phyloP scores from a whole-genome alignment of 1,140 invertebrate species.

The Papilio machaon region DNA sequence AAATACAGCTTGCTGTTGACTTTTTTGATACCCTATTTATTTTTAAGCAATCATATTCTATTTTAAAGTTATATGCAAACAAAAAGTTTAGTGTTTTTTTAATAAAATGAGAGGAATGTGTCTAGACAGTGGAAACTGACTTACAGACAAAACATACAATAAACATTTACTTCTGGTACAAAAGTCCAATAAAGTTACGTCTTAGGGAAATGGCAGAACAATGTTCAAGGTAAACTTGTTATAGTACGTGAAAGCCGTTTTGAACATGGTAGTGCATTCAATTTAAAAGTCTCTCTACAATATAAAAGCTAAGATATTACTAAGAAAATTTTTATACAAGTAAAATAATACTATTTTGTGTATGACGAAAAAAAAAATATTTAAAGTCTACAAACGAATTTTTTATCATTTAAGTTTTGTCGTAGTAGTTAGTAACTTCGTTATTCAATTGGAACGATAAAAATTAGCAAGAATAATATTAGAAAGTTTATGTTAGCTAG shows the following conservation, averaged over 20 bases:
- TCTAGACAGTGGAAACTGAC: neutral
- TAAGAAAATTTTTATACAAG: neutral
- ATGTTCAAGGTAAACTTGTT: conserved; percentile 21
- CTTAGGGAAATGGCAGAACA: neutral
- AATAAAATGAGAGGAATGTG: no score
- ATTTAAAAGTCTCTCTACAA: conserved; percentile 5
- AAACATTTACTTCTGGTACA: conserved; percentile 15
- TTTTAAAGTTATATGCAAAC: no score
- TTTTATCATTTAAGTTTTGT: no score
- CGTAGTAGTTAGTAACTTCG: no score
- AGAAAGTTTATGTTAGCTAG: neutral
- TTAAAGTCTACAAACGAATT: no score
- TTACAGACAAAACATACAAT: neutral
- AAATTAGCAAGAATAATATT: neutral
- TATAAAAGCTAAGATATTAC: neutral
- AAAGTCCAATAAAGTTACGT: conserved; percentile 15
- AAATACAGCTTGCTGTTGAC: neutral
- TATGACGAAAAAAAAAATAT: neutral
- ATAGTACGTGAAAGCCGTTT: neutral
- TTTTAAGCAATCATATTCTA: neutral
- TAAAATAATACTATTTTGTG: neutral
- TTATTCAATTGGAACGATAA: neutral
- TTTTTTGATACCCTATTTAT: neutral
- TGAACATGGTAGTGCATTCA: conserved; percentile 24
- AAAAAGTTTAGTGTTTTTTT: no score